Conservation (phyloP, 1,140 invertebrate genomes). For the Heliconius eleuchia region DNA sequence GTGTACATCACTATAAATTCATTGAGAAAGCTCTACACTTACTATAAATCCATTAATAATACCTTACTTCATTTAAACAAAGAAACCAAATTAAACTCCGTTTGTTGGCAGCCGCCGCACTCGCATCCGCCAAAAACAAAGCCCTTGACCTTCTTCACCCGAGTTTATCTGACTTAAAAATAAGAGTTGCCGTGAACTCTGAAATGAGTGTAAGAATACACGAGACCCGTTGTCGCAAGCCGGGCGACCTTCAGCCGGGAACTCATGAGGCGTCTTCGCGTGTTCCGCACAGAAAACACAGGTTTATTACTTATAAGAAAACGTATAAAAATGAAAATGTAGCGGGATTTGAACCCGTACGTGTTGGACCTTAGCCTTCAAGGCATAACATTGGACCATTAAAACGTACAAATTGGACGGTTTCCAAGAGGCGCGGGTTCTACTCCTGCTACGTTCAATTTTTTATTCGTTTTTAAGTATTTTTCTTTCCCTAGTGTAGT, state of each 20-base stretch:
- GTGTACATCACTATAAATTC: not conserved
- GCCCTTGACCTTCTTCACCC: conserved; percentile 71
- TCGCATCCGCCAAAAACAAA: conserved; percentile 72
- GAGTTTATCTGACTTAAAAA: conserved; percentile 72
- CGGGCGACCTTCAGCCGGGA: conserved; percentile 59
- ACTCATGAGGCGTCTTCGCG: conserved; percentile 71
- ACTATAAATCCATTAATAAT: conserved; percentile 48
- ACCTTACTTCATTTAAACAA: conserved; percentile 47
- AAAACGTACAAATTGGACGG: no score
- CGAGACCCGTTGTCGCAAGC: conserved; percentile 63
- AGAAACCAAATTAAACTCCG: conserved; percentile 58
- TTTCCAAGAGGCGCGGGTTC: no score
- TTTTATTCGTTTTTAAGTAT: no score
- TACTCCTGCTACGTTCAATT: no score
- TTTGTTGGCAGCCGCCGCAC: conserved; percentile 57
- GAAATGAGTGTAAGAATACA: conserved; percentile 57
- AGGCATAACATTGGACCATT: no score
- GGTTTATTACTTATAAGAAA: conserved; percentile 4
- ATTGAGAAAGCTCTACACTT: conserved; percentile 31
- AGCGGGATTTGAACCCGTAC: no score
- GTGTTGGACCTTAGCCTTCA: no score
- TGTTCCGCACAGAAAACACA: conserved; percentile 35
- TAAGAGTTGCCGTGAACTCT: conserved; percentile 74
- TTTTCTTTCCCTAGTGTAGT: no score
- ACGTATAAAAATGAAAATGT: no score